Base-by-base conservation (phyloP, 2,113 vertebrate species). In the Anas platyrhynchos region DNA sequence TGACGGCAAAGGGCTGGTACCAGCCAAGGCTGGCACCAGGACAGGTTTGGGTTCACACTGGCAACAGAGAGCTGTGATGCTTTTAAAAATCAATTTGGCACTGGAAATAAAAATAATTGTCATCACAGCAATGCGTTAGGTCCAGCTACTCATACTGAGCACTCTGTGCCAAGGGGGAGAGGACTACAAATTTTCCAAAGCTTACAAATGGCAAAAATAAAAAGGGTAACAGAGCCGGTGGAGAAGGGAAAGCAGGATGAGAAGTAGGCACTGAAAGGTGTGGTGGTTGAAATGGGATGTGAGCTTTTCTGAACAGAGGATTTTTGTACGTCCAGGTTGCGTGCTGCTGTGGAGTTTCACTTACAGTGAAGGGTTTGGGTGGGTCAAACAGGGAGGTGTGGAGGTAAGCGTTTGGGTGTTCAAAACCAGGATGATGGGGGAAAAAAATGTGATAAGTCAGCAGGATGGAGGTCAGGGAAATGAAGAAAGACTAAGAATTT, bases 241-340 rank as follows among this genome's bases (percentile, higher is more conserved):
- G 67, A 23, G 15, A 65, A 56, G 8, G 23, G 48, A 34, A 72
- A 25, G 11, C 15, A 36, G 62, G 18, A 52, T 31, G n/a, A 65
- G 15, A 50, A 50, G 46, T 13, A 61, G 29, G 32, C 8, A 3
- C 7, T 83, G 55, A 46, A 55, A 54, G 38, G 55, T 5, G 6
- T 5, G 3, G 54, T 46, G 18, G 13, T 23, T 73, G 27, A 83
- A 69, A 76, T 11, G 22, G 13, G 9, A 52, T 61, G 8, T 67
- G 77, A 80, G 2, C 14, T 41, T 61, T 22, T 73, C 46, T 61
- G 14, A 34, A 41, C 11, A 56, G 31, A 13, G 16, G 41, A 6
- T 41, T 16, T 0, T 0, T 56, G 1, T 11, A 5, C 25, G 16
- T 36, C 36, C 23, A 31, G 44, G 46, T 18, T 11, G 18, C 20